Evolutionary conservation across 2,888 invertebrate genomes (phyloP), one percentile per base, ranked within the genome.

Genomic region (Lasioglossum malachurum): DNA sequence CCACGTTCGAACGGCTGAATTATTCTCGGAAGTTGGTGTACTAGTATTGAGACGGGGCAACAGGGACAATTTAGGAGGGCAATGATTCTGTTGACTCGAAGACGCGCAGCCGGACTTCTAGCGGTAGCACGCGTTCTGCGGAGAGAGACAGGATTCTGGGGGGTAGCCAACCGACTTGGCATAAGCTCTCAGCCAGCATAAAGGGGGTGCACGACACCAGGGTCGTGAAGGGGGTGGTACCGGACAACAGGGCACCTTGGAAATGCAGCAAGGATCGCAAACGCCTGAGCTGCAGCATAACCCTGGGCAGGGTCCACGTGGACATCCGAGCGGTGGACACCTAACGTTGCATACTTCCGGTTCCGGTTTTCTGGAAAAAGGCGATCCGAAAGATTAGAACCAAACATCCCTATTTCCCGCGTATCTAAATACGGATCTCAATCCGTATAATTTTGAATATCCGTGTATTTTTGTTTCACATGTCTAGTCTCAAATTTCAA

Each of bases 291-390:
- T 88, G 31, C 89, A 91, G 71, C 92, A 93, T 79, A 92, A 88
- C 38, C 93, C 93, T n/a, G 93, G 93, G 81, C 93, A 94, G 4
- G 93, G 93, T 71, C 93, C 94, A 57, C 79, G 79, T 4, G 93
- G 92, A 78, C 94, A 94, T 27, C 93, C 93, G 0, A 93, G 86
- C 46, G 94, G 93, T 49, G 94, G 93, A 75, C 94, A 94, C 64
- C 91, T 89, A 10, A 88, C 74, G 49, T 94, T 94, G 74, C 93
- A 94, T 1, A 90, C 80, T 83, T 94, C 93, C 44, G 94, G 93
- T 71, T 94, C 93, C 23, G 92, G 93, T 78, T 92, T 91, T 69
- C 94, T 94, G 49, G 0, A 35, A 49, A 27, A 3, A 60, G 3
- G 8, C 12, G 60, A 14, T 27, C 60, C 1, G 14, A 7, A 8